Percentiles rank a stretch among this genome's conserved stretches.
Evolutionary conservation across 2,888 invertebrate genomes (phyloP).

Genomic region (Thymelicus sylvestris): DNA sequence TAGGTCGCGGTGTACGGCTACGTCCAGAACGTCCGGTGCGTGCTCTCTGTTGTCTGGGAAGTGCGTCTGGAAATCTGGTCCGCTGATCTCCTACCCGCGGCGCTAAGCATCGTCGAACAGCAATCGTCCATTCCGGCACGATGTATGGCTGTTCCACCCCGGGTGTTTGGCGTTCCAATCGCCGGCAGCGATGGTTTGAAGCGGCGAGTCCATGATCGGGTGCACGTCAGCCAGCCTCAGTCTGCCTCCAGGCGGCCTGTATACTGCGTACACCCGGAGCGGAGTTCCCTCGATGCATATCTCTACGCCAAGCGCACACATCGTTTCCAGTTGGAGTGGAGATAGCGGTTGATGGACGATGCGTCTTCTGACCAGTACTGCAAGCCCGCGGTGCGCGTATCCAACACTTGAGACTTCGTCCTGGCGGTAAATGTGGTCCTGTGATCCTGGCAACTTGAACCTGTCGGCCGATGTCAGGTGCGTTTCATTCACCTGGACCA

Average conservation of each 20-base stretch:
- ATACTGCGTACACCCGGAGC: constrained; percentile 27
- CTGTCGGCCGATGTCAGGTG: constrained; percentile 3
- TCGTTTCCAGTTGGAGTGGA: neutral
- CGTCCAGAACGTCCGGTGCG: too few species aligned
- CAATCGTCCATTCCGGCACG: constrained; percentile 1
- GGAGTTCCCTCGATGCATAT: neutral
- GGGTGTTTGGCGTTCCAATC: constrained; percentile 41
- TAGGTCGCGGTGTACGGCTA: too few species aligned
- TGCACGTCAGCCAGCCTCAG: constrained; percentile 9
- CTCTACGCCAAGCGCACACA: constrained; percentile 38
- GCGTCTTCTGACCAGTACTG: constrained; percentile 27
- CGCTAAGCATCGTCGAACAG: too few species aligned
- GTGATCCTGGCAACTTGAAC: constrained; percentile 6
- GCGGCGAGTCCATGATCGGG: neutral
- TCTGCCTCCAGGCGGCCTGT: constrained; percentile 25
- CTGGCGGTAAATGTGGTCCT: constrained; percentile 18
- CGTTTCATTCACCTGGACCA: neutral
- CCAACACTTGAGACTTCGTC: neutral
- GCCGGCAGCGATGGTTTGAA: constrained; percentile 23
- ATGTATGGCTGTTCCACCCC: constrained; percentile 35
- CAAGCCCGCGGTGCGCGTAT: constrained; percentile 20
- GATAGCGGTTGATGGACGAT: constrained; percentile 36
- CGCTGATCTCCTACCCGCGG: too few species aligned
- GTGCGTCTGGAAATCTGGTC: too few species aligned
- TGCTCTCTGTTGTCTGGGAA: too few species aligned